phyloP scores from a whole-genome alignment of 2,113 vertebrate genomes.

The Noctilio leporinus region DNA sequence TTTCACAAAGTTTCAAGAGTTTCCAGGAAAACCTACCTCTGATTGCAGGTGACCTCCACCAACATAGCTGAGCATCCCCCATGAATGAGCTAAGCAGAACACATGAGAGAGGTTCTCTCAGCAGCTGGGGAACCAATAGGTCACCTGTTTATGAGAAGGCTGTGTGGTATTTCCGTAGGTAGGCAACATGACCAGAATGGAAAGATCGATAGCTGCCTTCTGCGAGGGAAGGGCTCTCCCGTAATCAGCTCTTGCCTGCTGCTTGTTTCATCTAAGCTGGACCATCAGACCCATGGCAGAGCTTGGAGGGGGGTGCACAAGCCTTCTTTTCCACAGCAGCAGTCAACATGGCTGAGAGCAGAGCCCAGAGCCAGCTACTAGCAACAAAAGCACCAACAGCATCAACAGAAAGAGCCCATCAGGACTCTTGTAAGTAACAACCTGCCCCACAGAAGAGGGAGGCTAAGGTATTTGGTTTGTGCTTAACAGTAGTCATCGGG shows the following conservation, averaged over 20 bases:
- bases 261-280: background rate
- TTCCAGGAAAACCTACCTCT: background rate
- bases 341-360: background rate
- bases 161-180: background rate
- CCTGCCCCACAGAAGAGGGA: background rate
- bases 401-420: background rate
- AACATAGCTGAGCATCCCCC: slow-evolving; percentile 26
- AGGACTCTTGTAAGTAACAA: background rate
- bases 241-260: background rate
- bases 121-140: slow-evolving; percentile 35
- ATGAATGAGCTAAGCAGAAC: background rate
- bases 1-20: background rate
- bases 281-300: background rate
- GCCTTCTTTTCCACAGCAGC: background rate
- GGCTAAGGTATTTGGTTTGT: too few relatives aligned
- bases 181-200: background rate
- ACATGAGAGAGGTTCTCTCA: background rate
- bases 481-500: background rate
- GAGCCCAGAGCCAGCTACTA: background rate
- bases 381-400: background rate
- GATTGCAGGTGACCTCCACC: background rate
- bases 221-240: slow-evolving; percentile 1
- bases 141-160: slow-evolving; percentile 41
- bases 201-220: slow-evolving; percentile 31
- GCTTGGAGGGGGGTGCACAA: background rate